Conservation (phyloP, 2,797 vertebrate genomes). For the Sorex maritimensis region DNA sequence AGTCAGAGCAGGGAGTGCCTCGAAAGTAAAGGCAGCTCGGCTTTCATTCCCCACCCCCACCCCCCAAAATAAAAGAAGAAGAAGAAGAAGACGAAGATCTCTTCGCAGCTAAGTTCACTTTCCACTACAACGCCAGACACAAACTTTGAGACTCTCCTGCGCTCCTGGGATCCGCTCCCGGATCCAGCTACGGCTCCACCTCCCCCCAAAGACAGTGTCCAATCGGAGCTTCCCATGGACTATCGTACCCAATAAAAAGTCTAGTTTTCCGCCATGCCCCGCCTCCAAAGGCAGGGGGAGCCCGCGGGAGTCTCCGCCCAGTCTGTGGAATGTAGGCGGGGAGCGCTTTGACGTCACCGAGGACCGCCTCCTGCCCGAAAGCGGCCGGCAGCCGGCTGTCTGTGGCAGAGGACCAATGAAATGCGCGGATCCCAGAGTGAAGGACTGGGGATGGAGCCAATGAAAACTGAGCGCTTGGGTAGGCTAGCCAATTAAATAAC, state of each 20-base stretch:
- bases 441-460: neutral
- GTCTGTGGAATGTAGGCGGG: conserved; percentile 85
- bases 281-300: neutral
- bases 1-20: neutral
- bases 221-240: conserved; percentile 42
- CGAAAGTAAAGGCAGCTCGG: neutral
- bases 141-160: conserved; percentile 75
- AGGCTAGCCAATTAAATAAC: conserved; percentile 79
- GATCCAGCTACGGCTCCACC: conserved; percentile 63
- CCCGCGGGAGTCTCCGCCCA: conserved; percentile 56
- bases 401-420: conserved; percentile 76
- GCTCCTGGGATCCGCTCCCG: neutral
- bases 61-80: neutral
- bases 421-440: neutral
- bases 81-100: neutral
- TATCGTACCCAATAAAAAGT: conserved; percentile 73
- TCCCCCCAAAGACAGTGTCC: conserved; percentile 38
- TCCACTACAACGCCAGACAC: conserved; percentile 22
- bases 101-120: neutral
- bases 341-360: conserved; percentile 46
- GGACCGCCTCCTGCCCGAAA: neutral
- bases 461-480: neutral
- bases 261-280: neutral
- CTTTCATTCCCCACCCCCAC: neutral
- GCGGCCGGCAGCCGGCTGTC: accelerated